A percentile compares a stretch with the other conserved stretches of the same genome.
Evolutionary conservation across 2,888 invertebrate species (phyloP).

Genomic region (Plebejus anna): DNA sequence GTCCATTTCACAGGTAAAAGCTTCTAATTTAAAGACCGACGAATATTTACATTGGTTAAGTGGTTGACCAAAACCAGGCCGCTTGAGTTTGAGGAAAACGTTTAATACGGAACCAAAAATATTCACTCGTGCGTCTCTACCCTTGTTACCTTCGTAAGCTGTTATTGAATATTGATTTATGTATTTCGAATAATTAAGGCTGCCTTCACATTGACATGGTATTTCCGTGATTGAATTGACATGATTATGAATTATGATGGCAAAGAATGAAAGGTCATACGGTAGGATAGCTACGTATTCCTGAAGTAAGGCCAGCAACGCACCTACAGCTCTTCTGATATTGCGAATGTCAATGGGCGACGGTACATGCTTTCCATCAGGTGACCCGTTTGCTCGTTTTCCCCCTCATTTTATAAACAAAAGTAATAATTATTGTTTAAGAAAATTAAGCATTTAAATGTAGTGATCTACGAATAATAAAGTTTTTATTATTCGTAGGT

Average conservation of each 20-base stretch:
- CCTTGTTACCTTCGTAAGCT: not conserved
- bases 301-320: too few species aligned
- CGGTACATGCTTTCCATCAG: too few species aligned
- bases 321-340: too few species aligned
- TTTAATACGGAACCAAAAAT: not conserved
- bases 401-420: too few species aligned
- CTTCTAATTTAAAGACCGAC: not conserved
- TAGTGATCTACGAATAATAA: too few species aligned
- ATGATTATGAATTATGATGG: not conserved
- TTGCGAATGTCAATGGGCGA: too few species aligned
- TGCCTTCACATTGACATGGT: not conserved
- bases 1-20: not conserved
- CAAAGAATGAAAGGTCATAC: not conserved
- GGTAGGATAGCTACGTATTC: not conserved
- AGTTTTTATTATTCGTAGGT: too few species aligned
- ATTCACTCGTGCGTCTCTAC: not conserved
- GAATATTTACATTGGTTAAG: not conserved
- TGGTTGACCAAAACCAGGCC: not conserved
- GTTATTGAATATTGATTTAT: slow-evolving; percentile 16
- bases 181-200: not conserved
- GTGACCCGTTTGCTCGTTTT: too few species aligned
- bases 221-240: not conserved
- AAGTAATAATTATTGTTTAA: too few species aligned
- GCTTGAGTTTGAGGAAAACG: not conserved
- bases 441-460: too few species aligned